Percentiles rank a stretch among this genome's conserved stretches.
Conservation (phyloP, 1,140 invertebrate genomes). For the Bactericera cockerelli region DNA sequence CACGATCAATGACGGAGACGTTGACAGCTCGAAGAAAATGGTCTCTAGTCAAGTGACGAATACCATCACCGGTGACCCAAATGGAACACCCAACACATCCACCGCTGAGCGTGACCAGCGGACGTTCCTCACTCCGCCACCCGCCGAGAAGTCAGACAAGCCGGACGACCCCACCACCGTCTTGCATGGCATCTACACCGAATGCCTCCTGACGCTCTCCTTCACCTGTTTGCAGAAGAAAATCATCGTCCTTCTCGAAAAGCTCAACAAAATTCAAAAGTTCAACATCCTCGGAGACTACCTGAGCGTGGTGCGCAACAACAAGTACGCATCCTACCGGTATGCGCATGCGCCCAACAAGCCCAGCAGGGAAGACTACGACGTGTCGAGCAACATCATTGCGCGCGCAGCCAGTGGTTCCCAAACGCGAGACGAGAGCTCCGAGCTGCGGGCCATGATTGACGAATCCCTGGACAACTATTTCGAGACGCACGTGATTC, state of each 20-base stretch:
- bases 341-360: no score
- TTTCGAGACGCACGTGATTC: constrained; percentile 22
- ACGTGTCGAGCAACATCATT: background rate
- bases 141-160: no score
- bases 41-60: no score
- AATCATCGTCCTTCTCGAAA: constrained; percentile 21
- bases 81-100: no score
- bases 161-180: constrained; percentile 18
- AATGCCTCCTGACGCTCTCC: constrained; percentile 21
- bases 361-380: background rate
- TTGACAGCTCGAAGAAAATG: no score
- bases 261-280: constrained; percentile 19
- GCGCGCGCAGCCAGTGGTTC: background rate
- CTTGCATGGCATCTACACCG: constrained; percentile 20
- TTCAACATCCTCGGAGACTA: constrained; percentile 22
- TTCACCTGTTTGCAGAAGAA: constrained; percentile 24
- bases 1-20: no score
- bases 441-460: constrained; percentile 16
- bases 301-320: constrained; percentile 20
- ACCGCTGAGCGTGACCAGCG: no score
- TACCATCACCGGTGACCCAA: no score
- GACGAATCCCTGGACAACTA: constrained; percentile 21
- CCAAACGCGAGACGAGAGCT: background rate
- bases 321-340: background rate
- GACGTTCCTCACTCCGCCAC: no score